Percentiles rank a stretch among this genome's conserved stretches.
These are phyloP conservation scores for Hydractinia echinata DNA, from an alignment of 30 jellyfish, hydroid and myxozoan species.

Conservation along the genomic window DNA sequence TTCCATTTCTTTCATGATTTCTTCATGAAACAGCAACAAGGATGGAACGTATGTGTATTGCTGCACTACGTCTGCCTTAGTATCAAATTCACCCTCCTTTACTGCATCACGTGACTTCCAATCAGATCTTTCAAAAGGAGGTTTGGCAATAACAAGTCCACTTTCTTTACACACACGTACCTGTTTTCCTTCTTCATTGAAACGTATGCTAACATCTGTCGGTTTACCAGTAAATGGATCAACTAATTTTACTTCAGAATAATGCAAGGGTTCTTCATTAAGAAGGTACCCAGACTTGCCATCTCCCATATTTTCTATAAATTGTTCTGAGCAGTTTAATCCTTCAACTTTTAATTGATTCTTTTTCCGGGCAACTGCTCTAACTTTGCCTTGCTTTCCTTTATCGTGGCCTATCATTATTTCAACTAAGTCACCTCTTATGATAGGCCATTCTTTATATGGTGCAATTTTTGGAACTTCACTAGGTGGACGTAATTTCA, in stretches of 20 bases:
- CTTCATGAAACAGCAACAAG: slow-evolving; percentile 81
- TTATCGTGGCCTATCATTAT: slow-evolving; percentile 70
- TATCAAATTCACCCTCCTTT: slow-evolving; percentile 72
- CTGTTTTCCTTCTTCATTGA: slow-evolving; percentile 70
- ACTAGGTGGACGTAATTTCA: slow-evolving; percentile 33
- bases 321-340: slow-evolving; percentile 32
- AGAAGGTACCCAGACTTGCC: slow-evolving; percentile 39
- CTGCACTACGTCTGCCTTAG: slow-evolving; percentile 65
- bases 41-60: slow-evolving; percentile 81
- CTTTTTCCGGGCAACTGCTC: slow-evolving; percentile 78
- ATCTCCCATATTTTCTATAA: slow-evolving; percentile 30
- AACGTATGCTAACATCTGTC: slow-evolving; percentile 61
- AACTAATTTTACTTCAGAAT: slow-evolving; percentile 78
- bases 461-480: slow-evolving; percentile 34
- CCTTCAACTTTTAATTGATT: slow-evolving; percentile 82
- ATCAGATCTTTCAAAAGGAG: slow-evolving; percentile 78
- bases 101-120: slow-evolving; percentile 78
- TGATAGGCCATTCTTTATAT: slow-evolving; percentile 64
- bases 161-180: slow-evolving; percentile 84
- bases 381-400: slow-evolving; percentile 87
- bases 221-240: slow-evolving; percentile 81
- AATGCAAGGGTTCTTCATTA: slow-evolving; percentile 73
- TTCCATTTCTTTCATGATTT: slow-evolving; percentile 71
- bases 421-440: slow-evolving; percentile 78
- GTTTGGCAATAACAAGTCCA: slow-evolving; percentile 82